Percentiles rank a stretch among this genome's conserved stretches.
Conservation (phyloP, 2,797 vertebrate genomes). For the Pangasius larnaudii region DNA sequence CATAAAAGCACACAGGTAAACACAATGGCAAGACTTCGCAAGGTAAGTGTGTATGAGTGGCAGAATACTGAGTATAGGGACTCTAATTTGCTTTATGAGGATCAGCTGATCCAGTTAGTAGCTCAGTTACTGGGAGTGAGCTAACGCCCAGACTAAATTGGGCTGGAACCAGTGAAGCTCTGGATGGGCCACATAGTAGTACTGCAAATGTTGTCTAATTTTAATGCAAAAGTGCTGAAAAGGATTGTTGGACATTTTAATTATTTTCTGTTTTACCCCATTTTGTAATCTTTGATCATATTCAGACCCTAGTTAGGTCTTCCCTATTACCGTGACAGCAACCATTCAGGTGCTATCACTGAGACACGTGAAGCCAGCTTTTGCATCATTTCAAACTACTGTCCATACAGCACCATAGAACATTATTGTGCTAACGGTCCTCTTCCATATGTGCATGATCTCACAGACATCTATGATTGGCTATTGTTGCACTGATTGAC, state of each 20-base stretch:
- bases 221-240: not conserved
- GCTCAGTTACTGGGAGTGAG: not conserved
- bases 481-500: not conserved
- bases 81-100: not conserved
- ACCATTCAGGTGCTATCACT: not conserved
- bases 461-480: not conserved
- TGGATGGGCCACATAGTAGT: not conserved
- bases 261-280: not conserved
- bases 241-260: no score
- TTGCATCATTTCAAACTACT: not conserved
- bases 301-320: not conserved
- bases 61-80: not conserved
- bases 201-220: not conserved
- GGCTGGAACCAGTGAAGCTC: not conserved
- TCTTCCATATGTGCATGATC: not conserved
- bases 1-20: not conserved
- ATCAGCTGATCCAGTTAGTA: not conserved
- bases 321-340: not conserved
- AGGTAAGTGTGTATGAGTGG: not conserved
- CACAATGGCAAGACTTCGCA: not conserved
- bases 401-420: not conserved
- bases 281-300: not conserved
- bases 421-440: not conserved
- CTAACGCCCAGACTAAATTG: not conserved
- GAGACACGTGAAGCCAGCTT: not conserved